Evolutionary conservation across 1,140 invertebrate species (phyloP), one percentile per base, ranked within the genome.

Genomic region (Drosophila eugracilis): DNA sequence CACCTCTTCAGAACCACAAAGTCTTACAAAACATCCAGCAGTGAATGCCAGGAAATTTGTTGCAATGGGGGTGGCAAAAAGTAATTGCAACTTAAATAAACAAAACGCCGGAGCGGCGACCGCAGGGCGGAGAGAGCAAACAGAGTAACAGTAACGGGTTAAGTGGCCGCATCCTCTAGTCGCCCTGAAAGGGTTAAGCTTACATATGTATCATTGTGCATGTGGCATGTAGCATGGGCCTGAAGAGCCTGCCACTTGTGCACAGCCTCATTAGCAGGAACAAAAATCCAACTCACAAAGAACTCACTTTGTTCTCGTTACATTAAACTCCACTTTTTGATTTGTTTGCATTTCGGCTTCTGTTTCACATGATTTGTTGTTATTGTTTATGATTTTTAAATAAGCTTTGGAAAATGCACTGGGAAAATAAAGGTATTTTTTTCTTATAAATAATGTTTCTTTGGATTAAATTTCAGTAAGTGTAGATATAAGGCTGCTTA

Each of bases 61-160:
- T 71, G 63, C 62, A 67, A 74, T 14, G 60, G 55, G 78, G 74
- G 75, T 74, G 42, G 79, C 58, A 58, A 57, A 75, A 84, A 84
- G 79, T 84, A 83, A 83, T 84, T 78, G 79, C 81, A 84, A 83
- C 78, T 83, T 84, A 65, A 83, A 80, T 81, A 80, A 80, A 76
- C 78, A 76, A 76, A 81, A 62, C 63, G 71, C 55, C 55, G 57
- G 58, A 62, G 78, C 42, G 41, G 69, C 55, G 73, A 57, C 54
- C 66, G 59, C 67, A 49, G 49, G 77, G 57, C 76, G 72, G 59
- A 78, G 62, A 42, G 69, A 42, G 63, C 65, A 62, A 70, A 67
- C 57, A 79, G 30, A 32, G 69, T 66, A 9, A 47, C 45, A 32
- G 60, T 66, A 55, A 77, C 49, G 63, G 52, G 47, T 79, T 74